Percentiles rank a stretch among this genome's conserved stretches.
Conservation (phyloP, 2,888 invertebrate genomes). For the Lacanobia oleracea region DNA sequence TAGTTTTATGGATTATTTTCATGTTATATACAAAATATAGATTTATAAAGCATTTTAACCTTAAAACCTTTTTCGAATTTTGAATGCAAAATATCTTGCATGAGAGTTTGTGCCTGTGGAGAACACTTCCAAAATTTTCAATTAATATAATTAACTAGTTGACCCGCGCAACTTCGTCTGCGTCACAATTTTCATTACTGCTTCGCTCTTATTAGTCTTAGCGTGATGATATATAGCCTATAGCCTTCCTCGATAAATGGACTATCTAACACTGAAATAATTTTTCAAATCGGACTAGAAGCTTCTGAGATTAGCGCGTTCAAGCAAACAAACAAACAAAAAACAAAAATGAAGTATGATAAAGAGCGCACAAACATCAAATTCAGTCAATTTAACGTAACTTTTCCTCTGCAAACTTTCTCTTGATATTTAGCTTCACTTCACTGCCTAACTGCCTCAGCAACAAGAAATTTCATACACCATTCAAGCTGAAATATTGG, state of each 20-base stretch:
- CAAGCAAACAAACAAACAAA: no score
- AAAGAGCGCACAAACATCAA: slow-evolving; percentile 17
- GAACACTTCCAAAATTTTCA: slow-evolving; percentile 1
- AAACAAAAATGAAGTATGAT: no score
- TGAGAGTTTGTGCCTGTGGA: background rate
- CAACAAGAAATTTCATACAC: slow-evolving; percentile 36
- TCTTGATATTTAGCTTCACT: slow-evolving; percentile 45
- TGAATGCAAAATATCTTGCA: background rate
- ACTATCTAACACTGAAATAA: no score
- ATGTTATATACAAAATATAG: background rate
- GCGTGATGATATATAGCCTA: no score
- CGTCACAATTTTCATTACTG: no score
- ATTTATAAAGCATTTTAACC: background rate
- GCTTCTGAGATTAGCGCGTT: no score
- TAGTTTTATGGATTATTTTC: background rate
- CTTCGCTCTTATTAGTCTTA: no score
- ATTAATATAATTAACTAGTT: slow-evolving; percentile 30
- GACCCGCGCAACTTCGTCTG: no score
- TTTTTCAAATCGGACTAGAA: no score
- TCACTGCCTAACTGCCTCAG: slow-evolving; percentile 13
- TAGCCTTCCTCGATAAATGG: no score
- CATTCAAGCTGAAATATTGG: slow-evolving; percentile 29
- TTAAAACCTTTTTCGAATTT: background rate
- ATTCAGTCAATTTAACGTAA: slow-evolving; percentile 32
- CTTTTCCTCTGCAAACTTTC: slow-evolving; percentile 28